phyloP scores from a whole-genome alignment of 64 coral and sea anemone species.

The Montipora cactus region DNA sequence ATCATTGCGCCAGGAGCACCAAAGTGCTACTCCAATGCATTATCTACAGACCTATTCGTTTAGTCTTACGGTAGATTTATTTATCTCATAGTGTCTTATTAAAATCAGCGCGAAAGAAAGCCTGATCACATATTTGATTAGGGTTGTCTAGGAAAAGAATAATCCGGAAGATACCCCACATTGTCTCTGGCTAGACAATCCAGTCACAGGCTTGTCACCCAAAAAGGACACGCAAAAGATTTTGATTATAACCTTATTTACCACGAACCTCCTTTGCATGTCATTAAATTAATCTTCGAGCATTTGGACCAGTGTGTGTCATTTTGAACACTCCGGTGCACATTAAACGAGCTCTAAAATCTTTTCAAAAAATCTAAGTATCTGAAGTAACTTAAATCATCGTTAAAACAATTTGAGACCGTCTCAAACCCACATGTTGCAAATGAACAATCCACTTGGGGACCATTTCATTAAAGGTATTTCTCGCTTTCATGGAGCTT shows the following conservation, averaged over 20 bases:
- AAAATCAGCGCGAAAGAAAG: neutral
- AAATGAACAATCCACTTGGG: neutral
- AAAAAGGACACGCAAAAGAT: neutral
- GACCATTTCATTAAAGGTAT: neutral
- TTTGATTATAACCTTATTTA: neutral
- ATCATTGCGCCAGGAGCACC: too few species aligned
- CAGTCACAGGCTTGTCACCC: neutral
- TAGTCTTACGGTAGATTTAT: neutral
- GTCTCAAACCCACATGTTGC: neutral
- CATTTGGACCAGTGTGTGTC: neutral
- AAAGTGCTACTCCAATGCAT: too few species aligned
- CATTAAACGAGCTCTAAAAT: too few species aligned
- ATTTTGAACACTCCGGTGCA: neutral
- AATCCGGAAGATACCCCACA: slow-evolving; percentile 22
- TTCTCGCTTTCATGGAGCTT: neutral
- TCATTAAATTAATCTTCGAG: neutral
- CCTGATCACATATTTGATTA: neutral
- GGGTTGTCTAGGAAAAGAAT: neutral
- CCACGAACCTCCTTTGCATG: too few species aligned
- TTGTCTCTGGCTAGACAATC: slow-evolving; percentile 9
- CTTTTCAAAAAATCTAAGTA: too few species aligned
- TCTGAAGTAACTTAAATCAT: too few species aligned
- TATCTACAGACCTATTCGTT: too few species aligned
- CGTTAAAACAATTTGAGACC: too few species aligned
- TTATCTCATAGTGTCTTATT: neutral